Evolutionary conservation across 2,797 vertebrate genomes (phyloP), one percentile per base, ranked within the genome.

Genomic region (Pangasius sanitwongsei): DNA sequence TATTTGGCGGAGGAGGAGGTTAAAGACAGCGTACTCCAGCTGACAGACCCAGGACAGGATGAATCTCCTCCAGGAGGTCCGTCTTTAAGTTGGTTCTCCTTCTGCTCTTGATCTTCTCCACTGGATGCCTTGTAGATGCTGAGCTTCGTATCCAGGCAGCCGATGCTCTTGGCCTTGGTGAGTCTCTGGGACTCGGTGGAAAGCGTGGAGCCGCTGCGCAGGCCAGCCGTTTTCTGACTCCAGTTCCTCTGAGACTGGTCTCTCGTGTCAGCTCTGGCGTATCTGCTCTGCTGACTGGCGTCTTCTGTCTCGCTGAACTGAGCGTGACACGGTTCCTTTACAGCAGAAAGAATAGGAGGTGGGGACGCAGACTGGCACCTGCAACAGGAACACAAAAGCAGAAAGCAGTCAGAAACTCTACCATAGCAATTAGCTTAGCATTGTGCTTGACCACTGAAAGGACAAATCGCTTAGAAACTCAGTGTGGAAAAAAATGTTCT

Each of bases 341-440:
- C 95, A 0, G 95, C 95, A 86, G 97, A 96, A 83, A 97, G 91
- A 92, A 97, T 94, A 78, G 97, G 96, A 4, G 97, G 97, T 13
- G 97, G 97, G 86, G 97, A 98, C 80, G 97, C 96, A 80, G 98
- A 97, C 90, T 97, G 97, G 95, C 97, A 98, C 97, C 98, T 99
- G 93, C 87, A 95, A 94, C 63, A 94, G 91, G 93, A 90, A 86
- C 92, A 85, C 91, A 89, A 92, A 88, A 94, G 86, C 34, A 88
- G 88, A 91, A 84, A 92, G 88, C 92, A 65, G 75, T 92, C 88
- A 91, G 91, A 94, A 89, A 94, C 87, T 65, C 37, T 50, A 53
- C 31, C 53, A 70, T 12, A 69, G 61, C 53, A 37, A 44, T 34
- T 57, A 86, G 78, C n/a, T 34, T 34, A 87, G 20, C 28, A 86